Base-by-base conservation (phyloP, 2,797 vertebrate genomes). In the Malurus splendens region DNA sequence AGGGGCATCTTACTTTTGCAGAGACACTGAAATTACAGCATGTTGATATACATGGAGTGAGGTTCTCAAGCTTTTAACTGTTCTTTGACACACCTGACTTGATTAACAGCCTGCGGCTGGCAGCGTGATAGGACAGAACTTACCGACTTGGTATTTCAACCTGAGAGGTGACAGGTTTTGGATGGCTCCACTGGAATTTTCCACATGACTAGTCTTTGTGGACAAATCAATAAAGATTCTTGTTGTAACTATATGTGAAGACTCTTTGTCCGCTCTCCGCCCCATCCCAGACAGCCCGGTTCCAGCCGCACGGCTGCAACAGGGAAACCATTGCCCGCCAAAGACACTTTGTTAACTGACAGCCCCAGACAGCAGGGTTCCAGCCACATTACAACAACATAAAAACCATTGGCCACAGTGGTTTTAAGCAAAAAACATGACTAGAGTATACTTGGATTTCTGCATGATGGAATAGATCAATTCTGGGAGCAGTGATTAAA, bases 131-230 rank as follows among this genome's bases (percentile, higher is more conserved):
- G 27, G 45, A 65, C 2, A 0, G 30, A 62, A 83, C 61, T 87
- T 66, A 82, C 36, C 44, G 62, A 62, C 85, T 81, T 60, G 87
- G 42, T 81, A 90, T 89, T 93, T 81, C 82, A 89, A 7, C 87
- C 82, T 51, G 42, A 79, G 62, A 89, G 60, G 73, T 76, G 85
- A 76, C 7, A 92, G 82, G 77, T 79, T 87, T 83, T 79, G 74
- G 82, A 94, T 86, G 0, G 0, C 42, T 66, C 41, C 62, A 33
- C 60, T 79, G 87, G 90, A 86, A 93, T 73, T 92, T 92, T 95
- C 91, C 93, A 90, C 90, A 91, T 78, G 90, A 91, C 82, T 36
- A n/a, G 73, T 50, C 77, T 89, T 93, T 91, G 93, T 90, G 80
- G 87, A 86, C 70, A 87, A 67, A 83, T 90, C 90, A 86, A 78